Conservation (phyloP, 2,888 invertebrate genomes). For the Epirrhoe alternata region DNA sequence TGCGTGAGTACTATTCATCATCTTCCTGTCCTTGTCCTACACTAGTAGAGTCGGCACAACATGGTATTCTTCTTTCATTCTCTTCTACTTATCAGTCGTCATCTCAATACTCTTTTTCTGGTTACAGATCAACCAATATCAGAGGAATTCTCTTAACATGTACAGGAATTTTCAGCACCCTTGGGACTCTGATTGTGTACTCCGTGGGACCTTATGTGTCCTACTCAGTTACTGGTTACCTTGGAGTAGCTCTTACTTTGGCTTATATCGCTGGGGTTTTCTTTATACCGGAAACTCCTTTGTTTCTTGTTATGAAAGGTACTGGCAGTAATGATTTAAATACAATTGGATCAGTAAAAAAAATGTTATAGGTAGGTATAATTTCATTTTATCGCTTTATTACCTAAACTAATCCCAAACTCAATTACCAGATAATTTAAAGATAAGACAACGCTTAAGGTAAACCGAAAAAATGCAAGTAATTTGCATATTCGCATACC, state of each 20-base stretch:
- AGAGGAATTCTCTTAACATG: slow-evolving; percentile 56
- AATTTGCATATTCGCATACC: too few relatives aligned
- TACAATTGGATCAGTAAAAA: too few relatives aligned
- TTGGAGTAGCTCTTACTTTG: slow-evolving; percentile 45
- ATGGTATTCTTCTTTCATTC: too few relatives aligned
- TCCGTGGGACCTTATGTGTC: slow-evolving; percentile 52
- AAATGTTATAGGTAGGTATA: too few relatives aligned
- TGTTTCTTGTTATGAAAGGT: slow-evolving; percentile 57
- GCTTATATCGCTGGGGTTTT: slow-evolving; percentile 43
- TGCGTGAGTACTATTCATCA: slow-evolving; percentile 52
- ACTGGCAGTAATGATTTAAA: too few relatives aligned
- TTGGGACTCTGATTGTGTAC: slow-evolving; percentile 52
- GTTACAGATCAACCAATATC: slow-evolving; percentile 58
- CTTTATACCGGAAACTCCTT: slow-evolving; percentile 58
- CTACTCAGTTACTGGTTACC: slow-evolving; percentile 45
- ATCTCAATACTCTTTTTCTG: neutral
- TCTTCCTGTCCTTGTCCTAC: neutral
- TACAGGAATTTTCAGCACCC: slow-evolving; percentile 49
- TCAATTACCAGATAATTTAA: too few relatives aligned
- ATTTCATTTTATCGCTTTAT: too few relatives aligned
- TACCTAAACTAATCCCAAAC: too few relatives aligned
- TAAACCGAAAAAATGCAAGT: too few relatives aligned
- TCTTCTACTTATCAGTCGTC: neutral
- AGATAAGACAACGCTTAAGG: too few relatives aligned
- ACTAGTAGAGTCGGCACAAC: too few relatives aligned